Percentiles rank a stretch among this genome's conserved stretches.
These are phyloP conservation scores for Dyspetes luteomarginatus DNA, from an alignment of 2,888 invertebrate species.

Conservation along the genomic window DNA sequence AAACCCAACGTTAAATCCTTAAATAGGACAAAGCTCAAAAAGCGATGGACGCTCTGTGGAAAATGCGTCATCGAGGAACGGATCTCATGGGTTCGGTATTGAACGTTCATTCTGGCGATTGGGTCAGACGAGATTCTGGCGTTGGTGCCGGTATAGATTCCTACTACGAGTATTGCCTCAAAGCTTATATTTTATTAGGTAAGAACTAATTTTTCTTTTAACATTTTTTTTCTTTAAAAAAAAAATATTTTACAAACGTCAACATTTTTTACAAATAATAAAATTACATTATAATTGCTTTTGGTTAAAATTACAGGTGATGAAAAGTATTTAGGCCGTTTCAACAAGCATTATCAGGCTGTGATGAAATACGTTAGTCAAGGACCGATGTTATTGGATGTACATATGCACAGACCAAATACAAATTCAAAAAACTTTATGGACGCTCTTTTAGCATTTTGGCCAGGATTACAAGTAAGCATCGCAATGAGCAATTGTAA, in stretches of 20 bases:
- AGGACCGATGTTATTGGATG: constrained; percentile 97
- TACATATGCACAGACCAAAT: constrained; percentile 97
- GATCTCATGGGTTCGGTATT: constrained; percentile 99
- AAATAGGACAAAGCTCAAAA: constrained; percentile 93
- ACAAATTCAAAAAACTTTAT: constrained; percentile 97
- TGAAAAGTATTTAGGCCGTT: constrained; percentile 95
- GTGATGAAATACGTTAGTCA: constrained; percentile 98
- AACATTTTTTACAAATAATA: too few species aligned
- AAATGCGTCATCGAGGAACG: constrained; percentile 93
- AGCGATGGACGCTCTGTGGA: constrained; percentile 99
- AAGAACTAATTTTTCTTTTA: constrained; percentile 51
- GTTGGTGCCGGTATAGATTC: constrained; percentile 99
- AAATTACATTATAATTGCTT: not conserved
- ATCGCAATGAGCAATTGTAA: not conserved
- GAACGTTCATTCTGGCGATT: constrained; percentile 99
- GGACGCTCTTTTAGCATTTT: constrained; percentile 98
- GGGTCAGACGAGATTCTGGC: constrained; percentile 98
- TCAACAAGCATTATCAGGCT: constrained; percentile 97
- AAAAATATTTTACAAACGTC: too few species aligned
- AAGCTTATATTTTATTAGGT: constrained; percentile 96
- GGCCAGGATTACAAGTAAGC: constrained; percentile 97
- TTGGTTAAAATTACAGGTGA: constrained; percentile 85
- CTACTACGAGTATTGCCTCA: constrained; percentile 99
- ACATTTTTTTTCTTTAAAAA: too few species aligned
- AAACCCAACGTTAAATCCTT: not conserved